phyloP scores from a whole-genome alignment of 2,113 vertebrate genomes.

The Neodon shergylaensis region DNA sequence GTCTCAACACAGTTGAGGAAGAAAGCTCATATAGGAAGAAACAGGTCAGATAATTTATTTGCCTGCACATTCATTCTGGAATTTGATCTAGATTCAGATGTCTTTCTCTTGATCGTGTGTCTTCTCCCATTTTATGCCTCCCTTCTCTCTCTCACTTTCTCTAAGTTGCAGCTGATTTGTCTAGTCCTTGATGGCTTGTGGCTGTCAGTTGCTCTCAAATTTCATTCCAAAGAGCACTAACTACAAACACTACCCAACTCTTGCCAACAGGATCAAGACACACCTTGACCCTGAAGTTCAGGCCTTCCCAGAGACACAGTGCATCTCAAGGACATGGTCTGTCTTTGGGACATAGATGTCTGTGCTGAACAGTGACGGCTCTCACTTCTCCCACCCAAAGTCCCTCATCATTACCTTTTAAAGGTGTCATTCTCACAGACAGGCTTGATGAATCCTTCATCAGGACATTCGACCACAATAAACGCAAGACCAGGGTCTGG shows the following conservation, averaged over 20 bases:
- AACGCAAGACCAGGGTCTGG: constrained; percentile 91
- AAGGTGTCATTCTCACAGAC: constrained; percentile 86
- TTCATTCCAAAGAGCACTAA: neutral
- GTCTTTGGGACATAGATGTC: neutral
- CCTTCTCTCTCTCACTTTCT: neutral
- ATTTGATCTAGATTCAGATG: neutral
- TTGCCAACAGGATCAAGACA: neutral
- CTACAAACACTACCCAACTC: accelerated
- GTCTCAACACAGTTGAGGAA: neutral
- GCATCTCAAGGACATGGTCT: no score
- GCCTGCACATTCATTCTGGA: neutral
- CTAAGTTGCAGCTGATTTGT: neutral
- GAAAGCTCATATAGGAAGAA: neutral
- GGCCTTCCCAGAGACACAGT: neutral
- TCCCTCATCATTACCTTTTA: constrained; percentile 74
- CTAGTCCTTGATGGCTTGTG: neutral
- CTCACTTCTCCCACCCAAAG: neutral
- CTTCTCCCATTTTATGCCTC: neutral
- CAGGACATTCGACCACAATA: constrained; percentile 93
- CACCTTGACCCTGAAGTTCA: no score
- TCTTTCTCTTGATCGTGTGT: neutral
- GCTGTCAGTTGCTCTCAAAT: neutral
- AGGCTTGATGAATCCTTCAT: constrained; percentile 89
- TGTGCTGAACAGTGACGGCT: accelerated
- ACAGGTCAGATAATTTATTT: neutral